phyloP scores from a whole-genome alignment of 2,888 invertebrate species.

The Incurvaria masculella region DNA sequence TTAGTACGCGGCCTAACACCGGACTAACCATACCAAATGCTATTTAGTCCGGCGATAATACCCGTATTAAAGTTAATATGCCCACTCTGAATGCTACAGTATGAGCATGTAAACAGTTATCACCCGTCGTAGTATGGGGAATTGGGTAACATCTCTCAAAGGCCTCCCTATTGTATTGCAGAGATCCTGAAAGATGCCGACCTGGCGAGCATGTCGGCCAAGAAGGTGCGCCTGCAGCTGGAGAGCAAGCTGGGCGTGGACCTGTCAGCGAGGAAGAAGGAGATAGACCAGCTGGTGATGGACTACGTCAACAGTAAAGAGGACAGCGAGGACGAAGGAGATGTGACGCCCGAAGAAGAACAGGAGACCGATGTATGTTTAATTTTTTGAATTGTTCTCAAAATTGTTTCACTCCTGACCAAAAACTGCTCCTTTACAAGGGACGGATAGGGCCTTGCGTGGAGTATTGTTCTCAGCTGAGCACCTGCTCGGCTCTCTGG shows the following conservation, averaged over 20 bases:
- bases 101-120: too few relatives aligned
- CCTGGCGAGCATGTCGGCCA: constrained; percentile 78
- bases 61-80: too few relatives aligned
- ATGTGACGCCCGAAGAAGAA: constrained; percentile 44
- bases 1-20: too few relatives aligned
- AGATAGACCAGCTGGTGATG: constrained; percentile 87
- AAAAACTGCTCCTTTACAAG: too few relatives aligned
- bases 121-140: too few relatives aligned
- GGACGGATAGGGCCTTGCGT: too few relatives aligned
- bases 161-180: constrained; percentile 25
- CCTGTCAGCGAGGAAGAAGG: constrained; percentile 73
- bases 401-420: not conserved
- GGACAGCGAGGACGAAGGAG: constrained; percentile 35
- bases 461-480: not conserved
- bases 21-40: too few relatives aligned
- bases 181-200: constrained; percentile 87
- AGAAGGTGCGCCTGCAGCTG: constrained; percentile 83
- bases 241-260: constrained; percentile 78
- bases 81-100: too few relatives aligned
- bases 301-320: constrained; percentile 58
- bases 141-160: not conserved
- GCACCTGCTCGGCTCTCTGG: too few relatives aligned
- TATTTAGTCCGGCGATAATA: too few relatives aligned
- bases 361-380: constrained; percentile 23
- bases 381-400: constrained; percentile 2